phyloP scores from a whole-genome alignment of 2,888 invertebrate genomes.

The Geophilus truncorum region DNA sequence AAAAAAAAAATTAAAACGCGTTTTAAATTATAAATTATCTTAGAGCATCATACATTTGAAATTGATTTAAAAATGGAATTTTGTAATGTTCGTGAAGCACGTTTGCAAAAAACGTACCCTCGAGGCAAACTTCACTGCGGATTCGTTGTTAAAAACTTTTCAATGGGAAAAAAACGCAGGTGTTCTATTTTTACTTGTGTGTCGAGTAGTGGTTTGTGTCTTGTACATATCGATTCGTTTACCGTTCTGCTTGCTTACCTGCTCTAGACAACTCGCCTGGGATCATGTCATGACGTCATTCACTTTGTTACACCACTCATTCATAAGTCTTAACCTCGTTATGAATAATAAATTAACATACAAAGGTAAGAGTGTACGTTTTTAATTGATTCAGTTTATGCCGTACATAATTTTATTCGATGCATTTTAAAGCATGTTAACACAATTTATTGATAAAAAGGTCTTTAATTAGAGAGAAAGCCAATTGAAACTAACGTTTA shows the following conservation, averaged over 20 bases:
- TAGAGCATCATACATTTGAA: too few species aligned
- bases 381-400: too few species aligned
- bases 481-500: not conserved
- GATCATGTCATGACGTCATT: not conserved
- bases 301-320: not conserved
- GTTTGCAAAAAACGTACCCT: too few species aligned
- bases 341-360: not conserved
- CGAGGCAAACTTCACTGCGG: not conserved
- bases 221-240: not conserved
- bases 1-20: too few species aligned
- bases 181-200: not conserved
- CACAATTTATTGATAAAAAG: not conserved
- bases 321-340: not conserved
- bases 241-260: not conserved
- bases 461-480: not conserved
- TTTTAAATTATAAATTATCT: too few species aligned
- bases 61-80: too few species aligned
- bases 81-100: too few species aligned
- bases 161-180: not conserved
- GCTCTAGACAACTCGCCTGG: not conserved
- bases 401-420: too few species aligned
- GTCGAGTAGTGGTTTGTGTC: not conserved
- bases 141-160: not conserved
- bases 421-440: too few species aligned
- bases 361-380: too few species aligned